A percentile compares a stretch with the other conserved stretches of the same genome.
Conservation (phyloP, 2,888 invertebrate species). For the Rhodophaea formosa region DNA sequence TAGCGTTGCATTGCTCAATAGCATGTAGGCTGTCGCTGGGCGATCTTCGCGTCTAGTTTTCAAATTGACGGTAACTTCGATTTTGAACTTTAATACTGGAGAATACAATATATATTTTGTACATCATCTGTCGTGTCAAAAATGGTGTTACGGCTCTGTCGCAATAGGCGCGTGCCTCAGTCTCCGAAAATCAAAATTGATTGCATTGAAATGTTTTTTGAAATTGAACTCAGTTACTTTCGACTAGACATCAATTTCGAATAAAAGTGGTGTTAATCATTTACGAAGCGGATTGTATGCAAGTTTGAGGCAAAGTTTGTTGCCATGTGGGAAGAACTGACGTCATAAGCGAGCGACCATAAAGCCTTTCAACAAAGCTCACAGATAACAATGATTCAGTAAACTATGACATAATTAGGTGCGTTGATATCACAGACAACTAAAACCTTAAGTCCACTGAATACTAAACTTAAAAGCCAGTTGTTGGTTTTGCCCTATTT, state of each 20-base stretch:
- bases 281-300: constrained; percentile 34
- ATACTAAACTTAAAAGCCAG: not conserved
- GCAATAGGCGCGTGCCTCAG: constrained; percentile 70
- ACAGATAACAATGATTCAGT: constrained; percentile 35
- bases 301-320: constrained; percentile 33
- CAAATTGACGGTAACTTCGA: constrained; percentile 20
- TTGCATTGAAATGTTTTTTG: constrained; percentile 24
- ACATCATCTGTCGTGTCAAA: constrained; percentile 48
- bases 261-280: constrained; percentile 23
- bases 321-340: constrained; percentile 59
- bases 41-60: constrained; percentile 54
- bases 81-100: constrained; percentile 34
- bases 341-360: constrained; percentile 47
- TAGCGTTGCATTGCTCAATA: constrained; percentile 65
- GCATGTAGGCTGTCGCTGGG: constrained; percentile 61
- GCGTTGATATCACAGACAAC: constrained; percentile 2
- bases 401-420: constrained; percentile 38
- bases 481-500: not conserved
- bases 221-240: constrained; percentile 40
- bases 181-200: constrained; percentile 37
- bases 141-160: constrained; percentile 52
- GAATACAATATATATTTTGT: constrained; percentile 16
- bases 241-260: constrained; percentile 23
- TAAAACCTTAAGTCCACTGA: not conserved
- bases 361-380: constrained; percentile 33